These are phyloP conservation scores for Wiebesia pumilae DNA, from an alignment of 1,140 invertebrate species.

Conservation along the genomic window DNA sequence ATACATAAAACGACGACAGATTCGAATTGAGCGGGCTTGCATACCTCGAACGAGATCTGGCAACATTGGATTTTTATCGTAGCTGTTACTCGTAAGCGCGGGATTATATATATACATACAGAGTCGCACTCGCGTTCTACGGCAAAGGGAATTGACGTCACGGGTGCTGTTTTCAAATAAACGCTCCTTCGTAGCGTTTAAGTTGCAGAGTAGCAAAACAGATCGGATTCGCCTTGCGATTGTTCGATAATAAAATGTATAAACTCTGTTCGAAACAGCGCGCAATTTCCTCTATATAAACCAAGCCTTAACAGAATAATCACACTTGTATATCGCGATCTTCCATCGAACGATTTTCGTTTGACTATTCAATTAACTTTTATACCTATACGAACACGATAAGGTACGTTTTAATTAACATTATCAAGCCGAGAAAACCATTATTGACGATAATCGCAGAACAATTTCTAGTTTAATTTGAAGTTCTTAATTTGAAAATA, in stretches of 20 bases:
- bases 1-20: not conserved
- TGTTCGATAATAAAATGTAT: not conserved
- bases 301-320: not conserved
- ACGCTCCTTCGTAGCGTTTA: not conserved
- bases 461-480: too few species aligned
- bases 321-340: too few species aligned
- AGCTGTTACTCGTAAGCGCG: not conserved
- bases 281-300: not conserved
- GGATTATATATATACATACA: not conserved
- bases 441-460: too few species aligned
- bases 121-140: not conserved
- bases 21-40: conserved; percentile 38
- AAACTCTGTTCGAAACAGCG: not conserved
- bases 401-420: too few species aligned
- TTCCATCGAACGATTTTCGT: too few species aligned
- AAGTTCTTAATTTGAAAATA: too few species aligned
- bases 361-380: too few species aligned
- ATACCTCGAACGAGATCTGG: conserved; percentile 11
- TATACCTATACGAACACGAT: too few species aligned
- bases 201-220: not conserved
- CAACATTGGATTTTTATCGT: conserved; percentile 12
- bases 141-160: not conserved
- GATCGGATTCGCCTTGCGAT: not conserved
- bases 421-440: too few species aligned
- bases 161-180: not conserved